Conservation (phyloP, 2,113 vertebrate genomes). For the Labrus mixtus region DNA sequence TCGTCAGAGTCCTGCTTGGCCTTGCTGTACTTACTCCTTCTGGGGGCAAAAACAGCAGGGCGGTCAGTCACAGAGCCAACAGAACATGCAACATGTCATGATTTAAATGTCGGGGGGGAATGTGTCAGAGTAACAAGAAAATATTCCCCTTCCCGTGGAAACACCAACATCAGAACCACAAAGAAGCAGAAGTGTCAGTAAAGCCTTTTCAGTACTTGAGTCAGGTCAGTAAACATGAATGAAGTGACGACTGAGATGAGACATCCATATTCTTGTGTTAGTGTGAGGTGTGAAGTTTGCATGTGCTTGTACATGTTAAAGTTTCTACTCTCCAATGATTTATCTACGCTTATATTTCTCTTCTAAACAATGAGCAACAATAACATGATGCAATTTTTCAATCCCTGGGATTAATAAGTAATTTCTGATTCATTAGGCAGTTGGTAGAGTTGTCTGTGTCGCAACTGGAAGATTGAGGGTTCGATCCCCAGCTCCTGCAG, state of each 20-base stretch:
- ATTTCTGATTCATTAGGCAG: no score
- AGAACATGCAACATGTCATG: neutral
- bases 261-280: neutral
- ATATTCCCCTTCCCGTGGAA: neutral
- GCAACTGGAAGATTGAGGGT: no score
- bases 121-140: neutral
- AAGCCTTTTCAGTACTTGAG: slow-evolving; percentile 14
- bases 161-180: neutral
- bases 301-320: no score
- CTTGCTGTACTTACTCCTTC: slow-evolving; percentile 97
- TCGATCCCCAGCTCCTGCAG: no score
- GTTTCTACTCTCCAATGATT: no score
- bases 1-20: slow-evolving; percentile 97
- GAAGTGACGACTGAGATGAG: slow-evolving; percentile 31
- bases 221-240: neutral
- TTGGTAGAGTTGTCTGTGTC: no score
- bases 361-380: no score
- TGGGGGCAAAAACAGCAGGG: slow-evolving; percentile 76
- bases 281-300: no score
- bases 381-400: no score
- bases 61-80: slow-evolving; percentile 27
- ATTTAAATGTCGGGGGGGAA: neutral
- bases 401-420: no score
- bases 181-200: neutral
- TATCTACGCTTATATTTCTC: no score